These are phyloP conservation scores for Zosterops hypoxanthus DNA, from an alignment of 2,113 vertebrate species.

Conservation along the genomic window DNA sequence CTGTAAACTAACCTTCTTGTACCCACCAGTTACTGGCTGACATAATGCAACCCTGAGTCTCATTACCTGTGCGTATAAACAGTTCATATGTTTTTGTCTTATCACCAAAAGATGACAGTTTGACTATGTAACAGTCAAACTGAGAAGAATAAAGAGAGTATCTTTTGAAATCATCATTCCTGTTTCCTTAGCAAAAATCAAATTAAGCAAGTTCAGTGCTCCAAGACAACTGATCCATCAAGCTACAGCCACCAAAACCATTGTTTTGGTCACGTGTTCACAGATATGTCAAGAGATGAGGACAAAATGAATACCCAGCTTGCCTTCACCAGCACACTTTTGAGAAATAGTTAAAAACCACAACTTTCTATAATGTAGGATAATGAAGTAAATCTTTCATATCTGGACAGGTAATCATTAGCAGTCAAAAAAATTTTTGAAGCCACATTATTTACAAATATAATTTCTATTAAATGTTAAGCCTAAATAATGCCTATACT, in stretches of 20 bases:
- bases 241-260: neutral
- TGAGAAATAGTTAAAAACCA: neutral
- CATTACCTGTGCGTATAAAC: neutral
- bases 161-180: neutral
- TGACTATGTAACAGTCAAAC: neutral
- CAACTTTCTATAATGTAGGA: neutral
- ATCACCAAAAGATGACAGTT: neutral
- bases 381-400: neutral
- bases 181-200: neutral
- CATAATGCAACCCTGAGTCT: neutral
- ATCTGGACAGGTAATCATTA: neutral
- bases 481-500: neutral
- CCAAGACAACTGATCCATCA: neutral
- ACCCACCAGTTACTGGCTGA: neutral
- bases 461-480: neutral
- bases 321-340: neutral
- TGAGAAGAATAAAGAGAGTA: neutral
- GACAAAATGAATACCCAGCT: neutral
- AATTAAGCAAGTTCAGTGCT: neutral
- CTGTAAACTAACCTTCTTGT: neutral
- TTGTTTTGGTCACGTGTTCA: neutral
- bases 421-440: neutral
- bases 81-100: neutral
- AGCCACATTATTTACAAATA: neutral
- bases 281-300: neutral